Conservation (phyloP, 2,888 invertebrate species). For the Meteorus colon region DNA sequence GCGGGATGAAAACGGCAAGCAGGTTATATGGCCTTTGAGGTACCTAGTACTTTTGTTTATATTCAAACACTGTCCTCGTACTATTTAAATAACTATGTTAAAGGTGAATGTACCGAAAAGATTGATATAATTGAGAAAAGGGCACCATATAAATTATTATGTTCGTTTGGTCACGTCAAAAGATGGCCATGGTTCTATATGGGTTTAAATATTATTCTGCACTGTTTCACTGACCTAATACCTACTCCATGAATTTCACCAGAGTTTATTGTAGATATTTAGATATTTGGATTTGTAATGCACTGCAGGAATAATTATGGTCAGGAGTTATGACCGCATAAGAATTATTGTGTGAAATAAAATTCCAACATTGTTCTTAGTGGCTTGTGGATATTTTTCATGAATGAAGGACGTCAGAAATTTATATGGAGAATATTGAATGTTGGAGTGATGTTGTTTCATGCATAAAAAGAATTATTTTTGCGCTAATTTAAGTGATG, state of each 20-base stretch:
- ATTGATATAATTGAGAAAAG: slow-evolving; percentile 36
- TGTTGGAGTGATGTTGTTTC: too few relatives aligned
- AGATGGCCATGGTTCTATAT: not conserved
- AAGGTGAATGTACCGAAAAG: slow-evolving; percentile 33
- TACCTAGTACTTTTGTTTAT: not conserved
- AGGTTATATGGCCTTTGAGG: slow-evolving; percentile 53
- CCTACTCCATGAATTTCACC: slow-evolving; percentile 14
- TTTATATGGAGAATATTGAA: too few relatives aligned
- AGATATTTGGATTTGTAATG: too few relatives aligned
- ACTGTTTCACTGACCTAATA: slow-evolving; percentile 59
- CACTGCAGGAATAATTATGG: too few relatives aligned
- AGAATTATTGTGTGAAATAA: too few relatives aligned
- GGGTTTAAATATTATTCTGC: slow-evolving; percentile 30
- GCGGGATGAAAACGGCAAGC: slow-evolving; percentile 52
- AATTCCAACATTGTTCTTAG: too few relatives aligned
- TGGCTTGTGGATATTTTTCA: too few relatives aligned
- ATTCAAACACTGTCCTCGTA: slow-evolving; percentile 7
- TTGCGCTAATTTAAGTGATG: too few relatives aligned
- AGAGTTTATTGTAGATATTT: not conserved
- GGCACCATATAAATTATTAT: slow-evolving; percentile 51
- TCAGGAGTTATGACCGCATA: too few relatives aligned
- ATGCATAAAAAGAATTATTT: too few relatives aligned
- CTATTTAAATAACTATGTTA: slow-evolving; percentile 16
- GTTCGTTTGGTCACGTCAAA: slow-evolving; percentile 8
- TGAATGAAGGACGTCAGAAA: too few relatives aligned